Evolutionary conservation across 1,140 invertebrate species (phyloP).

Genomic region (Leptinotarsa texana): DNA sequence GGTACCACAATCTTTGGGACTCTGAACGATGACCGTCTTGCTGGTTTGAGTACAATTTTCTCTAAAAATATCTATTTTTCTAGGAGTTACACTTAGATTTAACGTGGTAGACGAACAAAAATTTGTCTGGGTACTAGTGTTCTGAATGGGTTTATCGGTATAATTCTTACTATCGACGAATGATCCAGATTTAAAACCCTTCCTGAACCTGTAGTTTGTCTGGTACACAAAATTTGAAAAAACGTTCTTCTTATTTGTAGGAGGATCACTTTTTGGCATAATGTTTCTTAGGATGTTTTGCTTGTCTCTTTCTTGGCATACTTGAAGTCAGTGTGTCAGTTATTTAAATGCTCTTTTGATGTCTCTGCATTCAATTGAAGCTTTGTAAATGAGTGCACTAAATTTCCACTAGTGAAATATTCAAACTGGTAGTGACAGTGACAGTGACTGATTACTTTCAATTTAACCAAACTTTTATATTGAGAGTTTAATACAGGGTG

Average conservation of each 20-base stretch:
- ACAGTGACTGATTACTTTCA: background rate
- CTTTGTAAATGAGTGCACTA: too few species aligned
- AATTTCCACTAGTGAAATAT: too few species aligned
- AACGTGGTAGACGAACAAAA: background rate
- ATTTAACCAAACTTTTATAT: conserved; percentile 4
- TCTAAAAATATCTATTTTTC: conserved; percentile 18
- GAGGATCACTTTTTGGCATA: conserved; percentile 12
- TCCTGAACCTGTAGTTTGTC: conserved; percentile 11
- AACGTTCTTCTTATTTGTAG: conserved; percentile 15
- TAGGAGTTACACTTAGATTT: background rate
- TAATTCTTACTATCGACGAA: conserved; percentile 3
- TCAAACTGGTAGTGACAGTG: background rate
- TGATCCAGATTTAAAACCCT: conserved; percentile 10
- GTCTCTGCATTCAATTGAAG: background rate
- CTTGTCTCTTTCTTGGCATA: background rate
- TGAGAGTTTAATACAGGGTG: background rate
- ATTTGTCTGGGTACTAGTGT: conserved; percentile 3
- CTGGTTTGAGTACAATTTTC: conserved; percentile 12
- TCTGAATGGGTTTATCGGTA: background rate
- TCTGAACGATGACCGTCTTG: background rate
- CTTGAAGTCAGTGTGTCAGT: background rate
- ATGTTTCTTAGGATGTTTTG: background rate
- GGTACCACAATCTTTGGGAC: background rate
- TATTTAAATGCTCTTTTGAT: background rate
- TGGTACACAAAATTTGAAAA: conserved; percentile 21